Percentiles rank a stretch among this genome's conserved stretches.
Evolutionary conservation across 2,888 invertebrate genomes (phyloP).

Genomic region (Eumerus sabulonum): DNA sequence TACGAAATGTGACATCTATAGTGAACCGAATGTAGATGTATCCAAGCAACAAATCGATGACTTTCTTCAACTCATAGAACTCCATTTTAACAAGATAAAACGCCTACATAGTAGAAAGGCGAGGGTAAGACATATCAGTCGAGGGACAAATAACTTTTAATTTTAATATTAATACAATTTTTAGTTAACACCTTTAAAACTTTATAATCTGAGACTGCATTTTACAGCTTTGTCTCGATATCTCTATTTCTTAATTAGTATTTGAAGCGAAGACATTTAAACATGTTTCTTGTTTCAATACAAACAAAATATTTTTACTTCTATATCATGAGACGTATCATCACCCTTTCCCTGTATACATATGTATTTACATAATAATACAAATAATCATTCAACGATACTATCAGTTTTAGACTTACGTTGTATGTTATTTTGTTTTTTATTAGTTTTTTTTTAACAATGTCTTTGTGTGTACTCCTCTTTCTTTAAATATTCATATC

Average conservation of each 20-base stretch:
- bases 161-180: conserved; percentile 21
- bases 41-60: conserved; percentile 83
- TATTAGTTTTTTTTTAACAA: conserved; percentile 25
- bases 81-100: conserved; percentile 93
- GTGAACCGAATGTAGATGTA: conserved; percentile 80
- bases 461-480: conserved; percentile 38
- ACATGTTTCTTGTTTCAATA: conserved; percentile 21
- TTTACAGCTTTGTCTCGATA: conserved; percentile 48
- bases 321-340: conserved; percentile 39
- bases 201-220: conserved; percentile 44
- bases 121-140: conserved; percentile 82
- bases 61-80: conserved; percentile 90
- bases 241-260: not conserved
- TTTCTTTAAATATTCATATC: conserved; percentile 32
- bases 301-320: conserved; percentile 24
- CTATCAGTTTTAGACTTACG: no score
- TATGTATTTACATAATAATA: conserved; percentile 22
- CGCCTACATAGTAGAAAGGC: conserved; percentile 86
- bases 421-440: not conserved
- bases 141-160: conserved; percentile 5
- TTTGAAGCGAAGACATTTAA: not conserved
- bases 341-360: conserved; percentile 3
- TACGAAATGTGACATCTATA: conserved; percentile 91
- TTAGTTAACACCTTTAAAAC: conserved; percentile 44
- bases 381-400: no score